A percentile compares a stretch with the other conserved stretches of the same genome.
Conservation (phyloP, 1,140 invertebrate species). For the Cyclina sinensis region DNA sequence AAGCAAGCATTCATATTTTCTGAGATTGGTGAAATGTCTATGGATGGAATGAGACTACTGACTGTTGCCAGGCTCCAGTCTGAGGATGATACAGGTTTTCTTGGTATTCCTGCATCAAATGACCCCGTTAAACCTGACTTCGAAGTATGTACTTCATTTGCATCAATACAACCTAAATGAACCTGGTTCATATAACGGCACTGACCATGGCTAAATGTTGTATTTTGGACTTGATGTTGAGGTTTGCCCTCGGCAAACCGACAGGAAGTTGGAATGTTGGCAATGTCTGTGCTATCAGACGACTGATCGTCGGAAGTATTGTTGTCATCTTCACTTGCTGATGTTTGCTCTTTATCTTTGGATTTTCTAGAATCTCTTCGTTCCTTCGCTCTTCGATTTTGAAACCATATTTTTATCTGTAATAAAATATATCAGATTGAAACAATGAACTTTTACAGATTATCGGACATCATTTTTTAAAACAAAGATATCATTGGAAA, state of each 20-base stretch:
- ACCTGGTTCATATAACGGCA: background rate
- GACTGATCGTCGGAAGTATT: background rate
- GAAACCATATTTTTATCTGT: constrained; percentile 59
- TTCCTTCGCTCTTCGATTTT: constrained; percentile 57
- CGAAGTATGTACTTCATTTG: background rate
- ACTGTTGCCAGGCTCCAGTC: background rate
- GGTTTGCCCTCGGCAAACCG: background rate
- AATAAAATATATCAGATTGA: background rate
- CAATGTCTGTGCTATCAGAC: background rate
- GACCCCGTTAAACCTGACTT: background rate
- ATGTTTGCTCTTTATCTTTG: background rate
- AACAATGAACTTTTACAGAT: background rate
- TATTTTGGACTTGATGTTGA: background rate
- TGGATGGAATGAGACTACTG: background rate
- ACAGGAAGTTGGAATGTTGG: constrained; percentile 5
- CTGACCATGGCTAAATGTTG: background rate
- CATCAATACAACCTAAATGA: background rate
- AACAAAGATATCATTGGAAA: too few species aligned
- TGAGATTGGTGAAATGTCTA: background rate
- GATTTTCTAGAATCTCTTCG: constrained; percentile 32
- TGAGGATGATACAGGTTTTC: background rate
- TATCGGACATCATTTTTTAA: too few species aligned
- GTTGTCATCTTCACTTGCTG: background rate
- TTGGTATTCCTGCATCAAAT: background rate
- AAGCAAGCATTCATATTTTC: background rate